Base-by-base conservation (phyloP, 2,888 invertebrate species). In the Drosophila peninsularis region DNA sequence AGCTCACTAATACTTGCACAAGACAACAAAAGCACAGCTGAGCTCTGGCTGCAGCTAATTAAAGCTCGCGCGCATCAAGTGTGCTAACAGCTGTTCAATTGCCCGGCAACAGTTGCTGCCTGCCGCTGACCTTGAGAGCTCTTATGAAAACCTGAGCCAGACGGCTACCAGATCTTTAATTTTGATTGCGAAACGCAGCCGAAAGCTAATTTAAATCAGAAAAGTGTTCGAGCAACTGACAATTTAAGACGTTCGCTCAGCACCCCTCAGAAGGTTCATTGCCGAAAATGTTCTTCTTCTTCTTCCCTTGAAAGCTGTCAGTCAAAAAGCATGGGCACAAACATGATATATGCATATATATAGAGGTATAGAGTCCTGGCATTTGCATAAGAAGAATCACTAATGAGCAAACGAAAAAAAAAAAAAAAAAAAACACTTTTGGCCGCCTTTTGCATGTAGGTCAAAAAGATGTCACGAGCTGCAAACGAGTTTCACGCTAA, bases 201-300 rank as follows among this genome's bases (percentile, higher is more conserved):
- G 44, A 44, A 27, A 78, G 84, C 78, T 66, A 83, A 90, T 90
- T 90, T 79, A 79, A 88, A 86, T 90, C 90, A 85, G 58, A 86
- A 87, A 89, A 89, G 86, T 88, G 90, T 89, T 89, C 86, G 49
- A 67, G 71, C 81, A 81, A 63, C 88, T 75, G 86, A 82, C 83
- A 88, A 79, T 65, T 64, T 58, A 24, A 78, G 76, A 63, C 36
- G 30, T 27, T 41, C 34, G 14, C 30, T n/a, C 32, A 19, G 62
- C 39, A 19, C 47, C 62, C 62, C 58, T 58, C 17, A 34, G 34
- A n/a, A 10, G 34, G 21, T 2, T 6, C 34, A 78, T 80, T 82
- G 77, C 78, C 73, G 58, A 77, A 76, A 79, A 77, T 55, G 49
- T 75, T 62, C 7, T 71, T 60, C 66, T 67, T 71, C 9, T 27